phyloP scores from a whole-genome alignment of 2,888 invertebrate genomes.

The Cantharis lateralis region DNA sequence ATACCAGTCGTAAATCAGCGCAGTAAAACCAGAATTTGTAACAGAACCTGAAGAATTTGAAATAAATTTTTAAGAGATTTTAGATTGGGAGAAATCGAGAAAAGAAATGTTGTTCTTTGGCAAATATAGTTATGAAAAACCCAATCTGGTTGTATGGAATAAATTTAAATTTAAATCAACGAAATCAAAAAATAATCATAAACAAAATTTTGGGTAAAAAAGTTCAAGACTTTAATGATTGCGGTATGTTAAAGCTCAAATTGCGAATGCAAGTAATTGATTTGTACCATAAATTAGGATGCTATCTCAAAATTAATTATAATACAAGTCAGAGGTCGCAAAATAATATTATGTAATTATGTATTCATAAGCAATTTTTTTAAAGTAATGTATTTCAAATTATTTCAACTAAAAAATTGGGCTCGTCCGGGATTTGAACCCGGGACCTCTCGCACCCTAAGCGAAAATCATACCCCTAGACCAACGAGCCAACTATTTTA shows the following conservation, averaged over 20 bases:
- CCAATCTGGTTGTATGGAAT: background rate
- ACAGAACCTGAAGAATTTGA: background rate
- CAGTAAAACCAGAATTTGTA: background rate
- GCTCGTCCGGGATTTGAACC: slow-evolving; percentile 65
- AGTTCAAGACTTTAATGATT: background rate
- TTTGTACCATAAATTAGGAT: background rate
- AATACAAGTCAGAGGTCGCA: background rate
- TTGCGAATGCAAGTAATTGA: background rate
- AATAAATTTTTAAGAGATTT: background rate
- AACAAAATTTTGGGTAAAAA: background rate
- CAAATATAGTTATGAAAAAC: background rate
- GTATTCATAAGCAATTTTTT: no score
- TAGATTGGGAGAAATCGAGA: background rate
- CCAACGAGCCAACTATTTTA: slow-evolving; percentile 62
- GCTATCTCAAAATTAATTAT: background rate
- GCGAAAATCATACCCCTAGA: slow-evolving; percentile 73
- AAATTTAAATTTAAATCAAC: background rate
- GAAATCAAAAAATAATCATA: background rate
- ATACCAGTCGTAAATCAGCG: background rate
- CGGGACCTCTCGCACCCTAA: slow-evolving; percentile 67
- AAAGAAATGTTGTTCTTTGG: background rate
- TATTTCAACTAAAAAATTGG: slow-evolving; percentile 44
- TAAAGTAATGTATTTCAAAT: background rate
- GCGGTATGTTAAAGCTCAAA: background rate
- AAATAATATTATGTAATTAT: background rate